Evolutionary conservation across 53 echinoderm and acorn worm genomes (phyloP).

Genomic region (Hippasteria phrygiana): DNA sequence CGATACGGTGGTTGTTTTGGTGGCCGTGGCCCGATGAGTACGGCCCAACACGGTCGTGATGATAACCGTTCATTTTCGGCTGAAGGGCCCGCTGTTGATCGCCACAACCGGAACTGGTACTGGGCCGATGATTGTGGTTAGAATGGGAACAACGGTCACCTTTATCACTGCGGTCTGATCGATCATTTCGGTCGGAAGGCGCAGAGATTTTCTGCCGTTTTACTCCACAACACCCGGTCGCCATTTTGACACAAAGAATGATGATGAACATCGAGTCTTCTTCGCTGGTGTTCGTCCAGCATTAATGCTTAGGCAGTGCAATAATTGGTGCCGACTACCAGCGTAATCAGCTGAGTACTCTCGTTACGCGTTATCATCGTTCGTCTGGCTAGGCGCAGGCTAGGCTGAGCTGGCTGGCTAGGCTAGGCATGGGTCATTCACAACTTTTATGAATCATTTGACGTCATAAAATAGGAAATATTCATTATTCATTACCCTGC

Average conservation of each 20-base stretch:
- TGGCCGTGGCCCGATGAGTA: background rate
- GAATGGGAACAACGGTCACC: slow-evolving; percentile 57
- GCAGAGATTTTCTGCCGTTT: slow-evolving; percentile 98
- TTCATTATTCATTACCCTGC: background rate
- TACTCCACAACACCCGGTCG: slow-evolving; percentile 99
- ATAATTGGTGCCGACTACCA: background rate
- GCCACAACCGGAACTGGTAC: slow-evolving; percentile 38
- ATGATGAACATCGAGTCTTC: background rate
- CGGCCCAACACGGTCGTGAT: background rate
- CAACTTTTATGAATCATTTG: slow-evolving; percentile 49
- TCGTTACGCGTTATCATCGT: no score
- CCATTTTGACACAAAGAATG: slow-evolving; percentile 87
- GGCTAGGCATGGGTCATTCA: slow-evolving; percentile 14
- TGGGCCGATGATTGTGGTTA: slow-evolving; percentile 36
- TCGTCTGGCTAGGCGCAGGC: no score
- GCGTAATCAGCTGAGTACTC: slow-evolving; percentile 35
- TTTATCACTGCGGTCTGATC: slow-evolving; percentile 58
- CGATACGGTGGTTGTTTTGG: slow-evolving; percentile 70
- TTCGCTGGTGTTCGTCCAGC: background rate
- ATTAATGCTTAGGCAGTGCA: background rate
- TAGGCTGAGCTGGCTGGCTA: background rate
- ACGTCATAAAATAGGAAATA: slow-evolving; percentile 51
- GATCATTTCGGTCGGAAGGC: slow-evolving; percentile 88
- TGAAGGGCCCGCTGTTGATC: slow-evolving; percentile 54
- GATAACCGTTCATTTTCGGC: slow-evolving; percentile 63